Conservation (phyloP, 2,888 invertebrate genomes). For the Microplitis deprimator region DNA sequence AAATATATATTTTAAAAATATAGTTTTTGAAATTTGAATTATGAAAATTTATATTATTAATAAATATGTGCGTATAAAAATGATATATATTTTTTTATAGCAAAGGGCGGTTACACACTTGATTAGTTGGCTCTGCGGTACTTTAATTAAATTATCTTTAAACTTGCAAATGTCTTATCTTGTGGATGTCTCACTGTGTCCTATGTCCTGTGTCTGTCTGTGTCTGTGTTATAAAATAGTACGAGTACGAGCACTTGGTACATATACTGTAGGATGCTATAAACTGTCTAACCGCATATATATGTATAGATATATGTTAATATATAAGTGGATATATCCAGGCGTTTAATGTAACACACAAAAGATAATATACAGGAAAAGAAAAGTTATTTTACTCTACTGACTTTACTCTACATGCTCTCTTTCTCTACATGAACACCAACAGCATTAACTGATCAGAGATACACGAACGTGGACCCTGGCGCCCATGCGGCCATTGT, state of each 20-base stretch:
- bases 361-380: conserved; percentile 1
- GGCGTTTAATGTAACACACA: neutral
- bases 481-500: too few relatives aligned
- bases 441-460: too few relatives aligned
- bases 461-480: too few relatives aligned
- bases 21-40: too few relatives aligned
- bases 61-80: neutral
- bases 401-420: neutral
- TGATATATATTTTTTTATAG: neutral
- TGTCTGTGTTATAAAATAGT: neutral
- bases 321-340: too few relatives aligned
- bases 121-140: neutral
- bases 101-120: conserved; percentile 12
- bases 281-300: neutral
- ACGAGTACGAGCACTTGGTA: neutral
- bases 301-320: neutral
- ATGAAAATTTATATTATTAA: neutral
- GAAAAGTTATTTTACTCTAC: conserved; percentile 1
- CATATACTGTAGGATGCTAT: neutral
- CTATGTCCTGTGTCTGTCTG: neutral
- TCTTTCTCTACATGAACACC: neutral
- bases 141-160: conserved; percentile 20
- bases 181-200: neutral
- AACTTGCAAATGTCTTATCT: conserved; percentile 20
- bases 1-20: too few relatives aligned